These are phyloP conservation scores for Thymelicus lineola DNA, from an alignment of 2,888 invertebrate genomes.

Conservation along the genomic window DNA sequence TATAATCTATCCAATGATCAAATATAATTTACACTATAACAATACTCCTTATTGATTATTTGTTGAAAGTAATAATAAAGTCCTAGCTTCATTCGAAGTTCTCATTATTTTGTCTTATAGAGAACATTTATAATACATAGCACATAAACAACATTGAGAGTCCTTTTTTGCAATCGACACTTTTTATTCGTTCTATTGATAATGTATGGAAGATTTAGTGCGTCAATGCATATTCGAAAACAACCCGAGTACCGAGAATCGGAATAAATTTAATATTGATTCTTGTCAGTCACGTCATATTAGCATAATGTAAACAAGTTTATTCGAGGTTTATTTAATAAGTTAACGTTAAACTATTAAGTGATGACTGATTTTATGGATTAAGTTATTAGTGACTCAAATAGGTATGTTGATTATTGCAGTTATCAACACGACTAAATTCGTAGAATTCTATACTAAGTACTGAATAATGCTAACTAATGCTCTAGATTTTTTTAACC, in stretches of 20 bases:
- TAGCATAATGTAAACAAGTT: neutral
- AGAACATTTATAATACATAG: no score
- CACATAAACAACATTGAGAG: no score
- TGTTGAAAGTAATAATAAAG: no score
- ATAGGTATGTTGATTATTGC: neutral
- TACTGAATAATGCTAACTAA: no score
- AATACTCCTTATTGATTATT: no score
- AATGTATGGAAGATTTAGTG: neutral
- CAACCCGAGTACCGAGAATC: conserved; percentile 1
- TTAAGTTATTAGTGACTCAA: neutral
- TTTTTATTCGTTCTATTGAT: neutral
- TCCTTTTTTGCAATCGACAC: no score
- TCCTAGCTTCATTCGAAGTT: no score
- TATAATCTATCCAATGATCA: no score
- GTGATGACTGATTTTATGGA: neutral
- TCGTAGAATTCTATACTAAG: neutral
- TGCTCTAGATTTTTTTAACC: no score
- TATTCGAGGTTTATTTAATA: conserved; percentile 1
- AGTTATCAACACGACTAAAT: neutral
- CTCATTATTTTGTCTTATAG: no score
- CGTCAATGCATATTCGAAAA: conserved; percentile 5
- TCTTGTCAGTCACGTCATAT: conserved; percentile 5
- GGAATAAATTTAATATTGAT: neutral
- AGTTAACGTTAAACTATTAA: neutral
- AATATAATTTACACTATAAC: no score